Conservation (phyloP, 2,888 invertebrate genomes). For the Hipparchia sbordonii region DNA sequence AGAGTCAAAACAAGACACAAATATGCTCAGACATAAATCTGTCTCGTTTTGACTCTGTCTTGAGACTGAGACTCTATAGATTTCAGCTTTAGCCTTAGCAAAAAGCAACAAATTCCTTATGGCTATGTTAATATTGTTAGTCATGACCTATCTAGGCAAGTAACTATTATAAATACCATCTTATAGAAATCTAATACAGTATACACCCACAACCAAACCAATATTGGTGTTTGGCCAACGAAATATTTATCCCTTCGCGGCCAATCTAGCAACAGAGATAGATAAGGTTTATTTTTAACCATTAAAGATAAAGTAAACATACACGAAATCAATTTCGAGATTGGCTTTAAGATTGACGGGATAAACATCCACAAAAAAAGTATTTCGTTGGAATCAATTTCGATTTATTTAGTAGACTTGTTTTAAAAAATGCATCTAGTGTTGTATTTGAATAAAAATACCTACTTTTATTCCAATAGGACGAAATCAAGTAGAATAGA, state of each 20-base stretch:
- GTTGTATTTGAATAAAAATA: too few relatives aligned
- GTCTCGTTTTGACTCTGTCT: too few relatives aligned
- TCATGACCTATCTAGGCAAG: too few relatives aligned
- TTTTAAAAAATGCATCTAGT: too few relatives aligned
- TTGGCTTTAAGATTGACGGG: background rate
- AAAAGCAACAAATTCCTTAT: too few relatives aligned
- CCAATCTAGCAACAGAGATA: conserved; percentile 1
- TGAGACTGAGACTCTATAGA: too few relatives aligned
- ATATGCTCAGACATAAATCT: too few relatives aligned
- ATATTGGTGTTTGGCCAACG: conserved; percentile 27
- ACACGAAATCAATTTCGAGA: conserved; percentile 2
- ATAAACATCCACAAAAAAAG: background rate
- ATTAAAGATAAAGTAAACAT: conserved; percentile 7
- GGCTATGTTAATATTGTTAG: too few relatives aligned
- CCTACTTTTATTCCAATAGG: too few relatives aligned
- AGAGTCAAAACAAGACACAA: too few relatives aligned
- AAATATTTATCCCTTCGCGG: conserved; percentile 15
- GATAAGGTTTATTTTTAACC: conserved; percentile 23
- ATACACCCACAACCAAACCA: conserved; percentile 18
- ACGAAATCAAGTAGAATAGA: too few relatives aligned
- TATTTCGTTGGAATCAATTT: background rate
- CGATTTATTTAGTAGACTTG: background rate
- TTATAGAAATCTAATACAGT: background rate
- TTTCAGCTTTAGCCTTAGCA: too few relatives aligned
- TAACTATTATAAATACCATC: conserved; percentile 4